Evolutionary conservation across 2,888 invertebrate species (phyloP).

Genomic region (Cataglyphis cursor): DNA sequence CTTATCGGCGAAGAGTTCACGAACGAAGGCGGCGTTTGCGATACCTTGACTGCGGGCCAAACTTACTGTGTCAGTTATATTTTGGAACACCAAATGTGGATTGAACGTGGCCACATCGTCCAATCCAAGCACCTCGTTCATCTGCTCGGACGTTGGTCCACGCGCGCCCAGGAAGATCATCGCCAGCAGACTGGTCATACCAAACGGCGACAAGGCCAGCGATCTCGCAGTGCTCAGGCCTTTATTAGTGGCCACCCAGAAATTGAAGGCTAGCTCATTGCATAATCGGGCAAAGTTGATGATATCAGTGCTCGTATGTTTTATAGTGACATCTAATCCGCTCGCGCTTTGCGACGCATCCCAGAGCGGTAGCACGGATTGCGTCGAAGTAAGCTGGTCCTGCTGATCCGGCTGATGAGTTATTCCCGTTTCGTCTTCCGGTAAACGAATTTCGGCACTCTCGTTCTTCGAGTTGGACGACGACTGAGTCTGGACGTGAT

Average conservation of each 20-base stretch:
- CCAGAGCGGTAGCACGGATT: constrained; percentile 87
- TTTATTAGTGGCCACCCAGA: constrained; percentile 91
- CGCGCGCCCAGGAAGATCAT: constrained; percentile 96
- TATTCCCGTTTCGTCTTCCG: not conserved
- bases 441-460: not conserved
- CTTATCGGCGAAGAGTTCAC: constrained; percentile 94
- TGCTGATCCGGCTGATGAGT: constrained; percentile 74
- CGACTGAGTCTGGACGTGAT: not conserved
- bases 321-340: constrained; percentile 93
- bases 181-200: constrained; percentile 94
- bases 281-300: constrained; percentile 93
- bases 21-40: constrained; percentile 93
- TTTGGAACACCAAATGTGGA: constrained; percentile 95
- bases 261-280: constrained; percentile 94
- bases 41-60: constrained; percentile 91
- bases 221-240: constrained; percentile 93
- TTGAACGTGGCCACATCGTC: constrained; percentile 97
- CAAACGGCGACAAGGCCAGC: constrained; percentile 94
- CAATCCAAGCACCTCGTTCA: constrained; percentile 94
- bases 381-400: constrained; percentile 24
- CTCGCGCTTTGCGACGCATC: constrained; percentile 88
- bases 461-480: not conserved
- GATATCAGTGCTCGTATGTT: constrained; percentile 91
- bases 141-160: constrained; percentile 95
- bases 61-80: constrained; percentile 94